A percentile compares a stretch with the other conserved stretches of the same genome.
Conservation (phyloP, 2,888 invertebrate species). For the Bimastos eiseni region DNA sequence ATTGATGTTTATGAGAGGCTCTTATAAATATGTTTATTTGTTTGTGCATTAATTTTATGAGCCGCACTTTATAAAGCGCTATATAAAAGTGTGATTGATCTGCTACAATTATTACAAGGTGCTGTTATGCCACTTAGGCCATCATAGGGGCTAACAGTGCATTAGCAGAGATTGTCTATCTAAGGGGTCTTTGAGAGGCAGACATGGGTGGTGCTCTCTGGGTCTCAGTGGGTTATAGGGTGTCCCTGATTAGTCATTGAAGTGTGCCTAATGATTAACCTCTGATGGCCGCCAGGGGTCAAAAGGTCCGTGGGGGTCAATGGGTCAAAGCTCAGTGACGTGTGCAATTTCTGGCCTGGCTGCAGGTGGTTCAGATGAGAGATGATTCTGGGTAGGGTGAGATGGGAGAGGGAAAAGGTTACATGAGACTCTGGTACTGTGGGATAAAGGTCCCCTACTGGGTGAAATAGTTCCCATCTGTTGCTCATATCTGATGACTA, state of each 20-base stretch:
- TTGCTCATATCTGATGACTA: neutral
- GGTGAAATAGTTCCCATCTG: neutral
- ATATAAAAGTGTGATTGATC: too few relatives aligned
- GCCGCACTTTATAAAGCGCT: too few relatives aligned
- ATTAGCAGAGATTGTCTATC: too few relatives aligned
- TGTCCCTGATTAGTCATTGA: neutral
- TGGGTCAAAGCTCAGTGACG: neutral
- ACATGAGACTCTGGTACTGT: too few relatives aligned
- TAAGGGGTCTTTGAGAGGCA: neutral
- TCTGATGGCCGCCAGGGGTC: neutral
- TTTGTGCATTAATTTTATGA: too few relatives aligned
- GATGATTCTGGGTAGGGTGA: neutral
- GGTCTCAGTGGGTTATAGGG: neutral
- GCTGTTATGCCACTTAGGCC: too few relatives aligned
- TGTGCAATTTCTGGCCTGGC: neutral
- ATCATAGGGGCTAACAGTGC: too few relatives aligned
- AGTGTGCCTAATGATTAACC: neutral
- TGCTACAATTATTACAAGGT: too few relatives aligned
- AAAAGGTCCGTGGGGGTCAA: neutral
- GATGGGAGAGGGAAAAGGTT: too few relatives aligned
- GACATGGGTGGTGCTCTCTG: neutral
- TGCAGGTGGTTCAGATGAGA: neutral
- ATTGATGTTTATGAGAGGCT: too few relatives aligned
- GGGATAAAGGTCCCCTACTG: neutral
- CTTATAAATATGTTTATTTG: too few relatives aligned